These are phyloP conservation scores for Rhincodon typus DNA, from an alignment of 2,797 vertebrate genomes.

Conservation along the genomic window DNA sequence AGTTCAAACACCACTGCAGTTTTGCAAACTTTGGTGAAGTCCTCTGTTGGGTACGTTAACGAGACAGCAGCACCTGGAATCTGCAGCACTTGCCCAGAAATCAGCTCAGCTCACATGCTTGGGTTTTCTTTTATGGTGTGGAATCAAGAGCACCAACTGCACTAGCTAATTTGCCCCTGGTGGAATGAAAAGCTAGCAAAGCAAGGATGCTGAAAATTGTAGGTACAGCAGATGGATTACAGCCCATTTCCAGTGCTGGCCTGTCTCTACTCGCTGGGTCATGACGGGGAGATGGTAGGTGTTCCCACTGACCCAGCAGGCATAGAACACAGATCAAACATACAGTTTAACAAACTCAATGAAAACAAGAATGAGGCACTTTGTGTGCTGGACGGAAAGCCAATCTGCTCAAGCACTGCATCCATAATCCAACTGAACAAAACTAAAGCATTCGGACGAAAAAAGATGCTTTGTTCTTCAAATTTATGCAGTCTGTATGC, in stretches of 20 bases:
- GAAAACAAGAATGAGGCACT: not conserved
- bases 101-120: not conserved
- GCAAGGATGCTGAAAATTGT: not conserved
- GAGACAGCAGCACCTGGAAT: not conserved
- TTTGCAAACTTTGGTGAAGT: not conserved
- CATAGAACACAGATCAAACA: not conserved
- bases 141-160: not conserved
- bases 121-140: no score
- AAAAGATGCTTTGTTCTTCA: not conserved
- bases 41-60: not conserved
- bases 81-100: not conserved
- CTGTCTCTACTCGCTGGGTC: not conserved
- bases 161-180: not conserved
- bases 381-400: not conserved
- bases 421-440: not conserved
- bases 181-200: not conserved
- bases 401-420: not conserved
- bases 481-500: not conserved
- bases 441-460: not conserved
- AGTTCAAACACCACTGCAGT: not conserved
- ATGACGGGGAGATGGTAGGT: not conserved
- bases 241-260: not conserved
- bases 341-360: not conserved
- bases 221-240: not conserved
- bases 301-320: conserved; percentile 5